Percentiles rank a stretch among this genome's conserved stretches.
Conservation (phyloP, 1,140 invertebrate genomes). For the Belonocnema kinseyi region DNA sequence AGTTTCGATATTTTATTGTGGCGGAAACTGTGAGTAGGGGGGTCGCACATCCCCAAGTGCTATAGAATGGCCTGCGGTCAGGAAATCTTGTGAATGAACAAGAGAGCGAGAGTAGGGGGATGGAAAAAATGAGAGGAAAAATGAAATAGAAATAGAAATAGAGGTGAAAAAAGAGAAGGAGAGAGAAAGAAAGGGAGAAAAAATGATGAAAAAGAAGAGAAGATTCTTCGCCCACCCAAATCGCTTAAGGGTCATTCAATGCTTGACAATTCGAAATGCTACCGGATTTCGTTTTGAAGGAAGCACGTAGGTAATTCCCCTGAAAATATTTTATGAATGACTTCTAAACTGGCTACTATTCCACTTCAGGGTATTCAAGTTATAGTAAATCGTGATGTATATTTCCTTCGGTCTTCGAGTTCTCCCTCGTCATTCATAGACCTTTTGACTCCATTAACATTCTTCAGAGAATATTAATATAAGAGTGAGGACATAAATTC, state of each 20-base stretch:
- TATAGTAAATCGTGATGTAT: constrained; percentile 1
- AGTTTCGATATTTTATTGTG: neutral
- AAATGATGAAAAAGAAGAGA: neutral
- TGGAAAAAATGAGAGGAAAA: constrained; percentile 13
- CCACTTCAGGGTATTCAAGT: neutral
- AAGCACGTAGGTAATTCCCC: constrained; percentile 15
- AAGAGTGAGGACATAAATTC: no score
- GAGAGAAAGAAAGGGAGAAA: constrained; percentile 8
- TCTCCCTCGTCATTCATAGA: no score
- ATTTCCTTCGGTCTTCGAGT: constrained; percentile 6
- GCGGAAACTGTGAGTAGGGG: constrained; percentile 38
- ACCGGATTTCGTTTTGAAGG: constrained; percentile 45
- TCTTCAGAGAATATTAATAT: no score
- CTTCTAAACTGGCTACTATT: constrained; percentile 26
- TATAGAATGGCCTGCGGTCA: constrained; percentile 48
- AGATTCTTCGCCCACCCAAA: constrained; percentile 52
- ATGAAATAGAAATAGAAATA: neutral
- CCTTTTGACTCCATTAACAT: no score
- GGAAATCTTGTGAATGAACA: constrained; percentile 42
- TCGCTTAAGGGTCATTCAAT: constrained; percentile 50
- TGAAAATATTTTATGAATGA: constrained; percentile 31
- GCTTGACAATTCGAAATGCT: constrained; percentile 49
- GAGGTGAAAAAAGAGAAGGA: neutral
- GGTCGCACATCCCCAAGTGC: constrained; percentile 29
- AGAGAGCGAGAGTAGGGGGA: neutral